Percentiles rank a stretch among this genome's conserved stretches.
Evolutionary conservation across 2,113 vertebrate genomes (phyloP).

Genomic region (Balaeniceps rex): DNA sequence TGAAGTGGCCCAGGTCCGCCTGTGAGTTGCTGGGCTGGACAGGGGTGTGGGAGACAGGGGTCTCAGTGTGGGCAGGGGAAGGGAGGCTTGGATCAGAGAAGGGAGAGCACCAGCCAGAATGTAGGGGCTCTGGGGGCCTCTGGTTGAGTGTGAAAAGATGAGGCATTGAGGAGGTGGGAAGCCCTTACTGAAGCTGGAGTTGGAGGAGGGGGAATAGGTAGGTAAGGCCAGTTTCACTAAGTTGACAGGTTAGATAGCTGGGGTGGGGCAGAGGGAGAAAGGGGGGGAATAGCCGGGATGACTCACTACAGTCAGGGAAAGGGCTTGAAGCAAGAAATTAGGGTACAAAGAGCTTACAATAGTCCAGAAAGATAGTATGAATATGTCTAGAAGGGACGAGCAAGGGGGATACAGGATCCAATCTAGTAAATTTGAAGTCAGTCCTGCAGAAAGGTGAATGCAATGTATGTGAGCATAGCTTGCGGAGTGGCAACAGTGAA

Average conservation of each 20-base stretch:
- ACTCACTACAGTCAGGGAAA: neutral
- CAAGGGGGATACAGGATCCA: neutral
- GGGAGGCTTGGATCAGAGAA: neutral
- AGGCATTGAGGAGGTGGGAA: neutral
- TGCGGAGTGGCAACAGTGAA: neutral
- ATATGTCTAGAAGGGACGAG: neutral
- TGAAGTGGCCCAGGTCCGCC: neutral
- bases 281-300: neutral
- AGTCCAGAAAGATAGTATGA: neutral
- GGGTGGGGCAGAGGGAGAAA: neutral
- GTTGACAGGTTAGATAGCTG: neutral
- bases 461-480: neutral
- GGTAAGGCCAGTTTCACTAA: neutral
- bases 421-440: neutral
- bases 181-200: neutral
- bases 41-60: neutral
- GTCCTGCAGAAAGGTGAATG: neutral
- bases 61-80: neutral
- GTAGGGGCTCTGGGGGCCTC: neutral
- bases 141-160: neutral
- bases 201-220: neutral
- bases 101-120: neutral
- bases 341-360: neutral
- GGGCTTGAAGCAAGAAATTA: neutral
- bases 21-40: rapidly evolving